These are phyloP conservation scores for Mungos mungo DNA, from an alignment of 2,113 vertebrate genomes.

Conservation along the genomic window DNA sequence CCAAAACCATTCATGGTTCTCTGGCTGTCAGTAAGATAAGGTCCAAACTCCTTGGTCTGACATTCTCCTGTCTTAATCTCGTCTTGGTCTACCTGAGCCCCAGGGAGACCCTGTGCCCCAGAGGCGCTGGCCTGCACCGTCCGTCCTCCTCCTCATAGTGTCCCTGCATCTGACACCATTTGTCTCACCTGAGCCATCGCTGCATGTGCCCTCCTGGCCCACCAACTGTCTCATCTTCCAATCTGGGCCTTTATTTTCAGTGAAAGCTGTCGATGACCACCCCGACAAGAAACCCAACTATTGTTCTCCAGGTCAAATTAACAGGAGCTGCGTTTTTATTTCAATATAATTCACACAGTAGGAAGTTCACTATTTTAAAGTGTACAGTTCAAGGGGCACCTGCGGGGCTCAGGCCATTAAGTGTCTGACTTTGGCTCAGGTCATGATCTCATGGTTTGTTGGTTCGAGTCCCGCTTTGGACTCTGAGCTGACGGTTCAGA, in stretches of 20 bases:
- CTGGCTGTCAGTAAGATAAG: background rate
- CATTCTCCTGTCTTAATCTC: background rate
- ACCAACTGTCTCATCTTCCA: background rate
- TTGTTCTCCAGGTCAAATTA: background rate
- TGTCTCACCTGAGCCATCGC: background rate
- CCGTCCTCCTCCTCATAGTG: no score
- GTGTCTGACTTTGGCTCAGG: no score
- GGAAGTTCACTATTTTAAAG: background rate
- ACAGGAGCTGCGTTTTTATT: background rate
- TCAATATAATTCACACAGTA: background rate
- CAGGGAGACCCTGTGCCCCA: no score
- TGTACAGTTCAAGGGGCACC: background rate
- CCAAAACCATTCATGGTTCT: background rate
- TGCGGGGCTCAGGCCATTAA: no score
- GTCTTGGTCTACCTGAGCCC: fast-evolving
- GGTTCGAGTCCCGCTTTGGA: no score
- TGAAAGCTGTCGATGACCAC: background rate
- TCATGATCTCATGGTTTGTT: no score
- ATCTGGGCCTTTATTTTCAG: background rate
- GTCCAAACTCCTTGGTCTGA: background rate
- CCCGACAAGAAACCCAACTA: background rate
- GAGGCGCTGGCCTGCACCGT: background rate
- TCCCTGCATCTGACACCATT: background rate
- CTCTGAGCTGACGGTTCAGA: no score
- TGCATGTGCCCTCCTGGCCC: background rate